Base-by-base conservation (phyloP, 1,140 invertebrate genomes). In the Drosophila nebulosa region DNA sequence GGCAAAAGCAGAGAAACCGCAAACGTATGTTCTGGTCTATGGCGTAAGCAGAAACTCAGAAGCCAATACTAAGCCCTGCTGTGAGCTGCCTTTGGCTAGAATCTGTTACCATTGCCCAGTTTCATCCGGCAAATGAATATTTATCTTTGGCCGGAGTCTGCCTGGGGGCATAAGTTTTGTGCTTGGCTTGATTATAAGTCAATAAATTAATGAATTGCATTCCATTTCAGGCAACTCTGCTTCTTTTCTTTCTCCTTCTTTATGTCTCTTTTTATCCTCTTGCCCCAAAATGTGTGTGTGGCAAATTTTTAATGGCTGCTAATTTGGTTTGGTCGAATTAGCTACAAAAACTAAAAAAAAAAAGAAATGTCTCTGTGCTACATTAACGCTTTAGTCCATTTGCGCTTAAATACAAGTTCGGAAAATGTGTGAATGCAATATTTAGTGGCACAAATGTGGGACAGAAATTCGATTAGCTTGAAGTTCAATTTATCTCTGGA, bases 151-250 rank as follows among this genome's bases (percentile, higher is more conserved):
- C 14, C 35, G 14, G 39, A 30, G 52, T 30, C 46, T 64, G 66
- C 57, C 59, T 35, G 12, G 32, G 46, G 69, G 76, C 73, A 68
- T 78, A 63, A 60, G 57, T 72, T 81, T 70, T 71, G 39, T 63
- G 26, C 26, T 64, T 72, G 64, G 26, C 62, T 69, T 86, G 83
- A 86, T 86, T 86, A 73, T 69, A 69, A 86, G 78, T 86, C 83
- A 86, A 86, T 86, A 88, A 83, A 75, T 86, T 88, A 88, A 79
- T 70, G 83, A 86, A 79, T 88, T 81, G 78, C 78, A 78, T 57
- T 39, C 62, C 62, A 50, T 55, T 24, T 22, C 14, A 21, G 3
- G 4, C 39, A 10, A 24, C 21, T 24, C 21, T 5, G 26, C 30
- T 18, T 6, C 14, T 10, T 32, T 14, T 61, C 26, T 21, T 27